Percentiles rank a stretch among this genome's conserved stretches.
Evolutionary conservation across 2,888 invertebrate genomes (phyloP).

Genomic region (Galeruca laticollis): DNA sequence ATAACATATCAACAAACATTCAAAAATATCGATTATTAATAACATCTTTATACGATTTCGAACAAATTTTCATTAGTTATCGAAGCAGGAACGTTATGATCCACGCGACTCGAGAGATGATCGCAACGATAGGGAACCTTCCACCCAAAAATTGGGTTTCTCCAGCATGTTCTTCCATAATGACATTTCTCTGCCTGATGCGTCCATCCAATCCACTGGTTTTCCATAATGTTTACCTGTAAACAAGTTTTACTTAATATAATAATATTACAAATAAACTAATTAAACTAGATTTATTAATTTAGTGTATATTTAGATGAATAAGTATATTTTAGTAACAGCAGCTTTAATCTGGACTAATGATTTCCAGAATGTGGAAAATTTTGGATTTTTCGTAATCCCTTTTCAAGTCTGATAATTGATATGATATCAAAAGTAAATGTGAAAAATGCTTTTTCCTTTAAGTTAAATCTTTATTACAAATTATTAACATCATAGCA

Average conservation of each 20-base stretch:
- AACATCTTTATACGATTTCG: conserved; percentile 37
- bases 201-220: conserved; percentile 95
- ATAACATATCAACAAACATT: conserved; percentile 49
- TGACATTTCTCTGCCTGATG: conserved; percentile 87
- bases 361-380: too few relatives aligned
- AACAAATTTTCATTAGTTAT: conserved; percentile 3
- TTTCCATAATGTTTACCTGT: conserved; percentile 88
- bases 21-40: conserved; percentile 43
- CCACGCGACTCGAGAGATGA: conserved; percentile 77
- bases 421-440: too few relatives aligned
- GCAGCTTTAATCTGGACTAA: too few relatives aligned
- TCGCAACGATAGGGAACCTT: conserved; percentile 88
- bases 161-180: conserved; percentile 96
- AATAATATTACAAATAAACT: background rate
- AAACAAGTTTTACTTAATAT: conserved; percentile 52
- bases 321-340: too few relatives aligned
- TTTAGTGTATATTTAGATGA: too few relatives aligned
- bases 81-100: conserved; percentile 49
- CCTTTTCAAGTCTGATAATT: too few relatives aligned
- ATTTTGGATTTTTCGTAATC: too few relatives aligned
- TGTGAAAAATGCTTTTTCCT: too few relatives aligned
- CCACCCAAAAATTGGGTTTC: conserved; percentile 97
- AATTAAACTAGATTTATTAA: too few relatives aligned
- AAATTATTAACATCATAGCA: too few relatives aligned
- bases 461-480: too few relatives aligned